These are phyloP conservation scores for Lasioglossum morio DNA, from an alignment of 2,888 invertebrate species.

Conservation along the genomic window DNA sequence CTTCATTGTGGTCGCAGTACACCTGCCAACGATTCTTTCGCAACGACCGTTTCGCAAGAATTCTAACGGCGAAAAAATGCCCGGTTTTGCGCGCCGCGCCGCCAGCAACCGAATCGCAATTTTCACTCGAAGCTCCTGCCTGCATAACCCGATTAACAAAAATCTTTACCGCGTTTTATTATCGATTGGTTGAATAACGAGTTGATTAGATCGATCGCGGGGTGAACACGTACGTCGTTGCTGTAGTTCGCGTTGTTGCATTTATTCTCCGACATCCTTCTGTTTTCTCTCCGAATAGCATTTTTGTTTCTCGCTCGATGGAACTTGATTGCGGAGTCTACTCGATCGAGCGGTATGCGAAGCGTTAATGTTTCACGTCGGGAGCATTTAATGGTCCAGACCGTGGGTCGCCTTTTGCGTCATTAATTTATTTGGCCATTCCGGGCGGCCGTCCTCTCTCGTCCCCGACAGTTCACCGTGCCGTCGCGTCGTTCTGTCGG, in stretches of 20 bases:
- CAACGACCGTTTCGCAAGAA: conserved; percentile 23
- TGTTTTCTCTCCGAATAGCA: neutral
- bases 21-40: conserved; percentile 30
- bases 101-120: neutral
- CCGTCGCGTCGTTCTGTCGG: neutral
- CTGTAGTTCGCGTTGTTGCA: no score
- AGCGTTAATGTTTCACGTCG: conserved; percentile 16
- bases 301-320: neutral
- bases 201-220: conserved; percentile 18
- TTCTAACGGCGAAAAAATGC: neutral
- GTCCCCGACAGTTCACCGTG: neutral
- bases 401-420: conserved; percentile 35
- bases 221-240: no score
- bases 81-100: neutral
- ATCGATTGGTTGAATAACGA: neutral
- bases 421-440: conserved; percentile 42
- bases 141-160: neutral
- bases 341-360: neutral
- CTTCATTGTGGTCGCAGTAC: conserved; percentile 11
- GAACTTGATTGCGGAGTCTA: neutral
- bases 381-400: conserved; percentile 18
- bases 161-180: neutral
- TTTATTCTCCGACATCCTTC: neutral
- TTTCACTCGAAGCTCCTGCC: neutral
- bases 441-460: neutral